phyloP scores from a whole-genome alignment of 2,113 vertebrate species.

The Nannobrachium achirus region DNA sequence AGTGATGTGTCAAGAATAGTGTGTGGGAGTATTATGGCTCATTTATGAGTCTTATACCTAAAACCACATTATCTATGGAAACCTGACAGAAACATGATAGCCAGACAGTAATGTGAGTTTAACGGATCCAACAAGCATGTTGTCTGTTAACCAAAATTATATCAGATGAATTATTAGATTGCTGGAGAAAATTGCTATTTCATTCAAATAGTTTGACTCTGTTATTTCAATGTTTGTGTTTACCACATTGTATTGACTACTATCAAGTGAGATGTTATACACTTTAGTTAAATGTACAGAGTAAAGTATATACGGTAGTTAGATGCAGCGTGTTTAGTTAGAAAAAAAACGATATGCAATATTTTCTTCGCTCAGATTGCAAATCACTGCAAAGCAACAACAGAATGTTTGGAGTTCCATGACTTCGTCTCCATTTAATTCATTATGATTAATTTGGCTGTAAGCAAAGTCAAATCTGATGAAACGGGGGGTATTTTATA shows the following conservation, averaged over 20 bases:
- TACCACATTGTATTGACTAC: no score
- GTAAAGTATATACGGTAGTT: no score
- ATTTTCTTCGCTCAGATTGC: background rate
- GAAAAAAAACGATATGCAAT: background rate
- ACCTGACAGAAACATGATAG: no score
- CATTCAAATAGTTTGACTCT: no score
- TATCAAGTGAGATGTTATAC: no score
- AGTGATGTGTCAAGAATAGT: no score
- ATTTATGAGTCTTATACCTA: no score
- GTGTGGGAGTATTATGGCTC: no score
- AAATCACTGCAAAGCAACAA: background rate
- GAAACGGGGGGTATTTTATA: constrained; percentile 49
- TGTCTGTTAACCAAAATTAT: background rate
- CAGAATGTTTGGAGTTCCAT: constrained; percentile 29
- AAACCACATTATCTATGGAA: no score
- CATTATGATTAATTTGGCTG: constrained; percentile 45
- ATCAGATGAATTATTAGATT: background rate
- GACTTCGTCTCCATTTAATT: constrained; percentile 45
- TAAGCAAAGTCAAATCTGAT: constrained; percentile 48
- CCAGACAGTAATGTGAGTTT: background rate
- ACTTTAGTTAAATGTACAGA: no score
- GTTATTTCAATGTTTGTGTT: no score
- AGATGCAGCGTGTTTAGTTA: no score
- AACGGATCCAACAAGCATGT: background rate
- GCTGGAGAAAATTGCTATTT: background rate